These are phyloP conservation scores for Nicator chloris DNA, from an alignment of 2,113 vertebrate genomes.

Conservation along the genomic window DNA sequence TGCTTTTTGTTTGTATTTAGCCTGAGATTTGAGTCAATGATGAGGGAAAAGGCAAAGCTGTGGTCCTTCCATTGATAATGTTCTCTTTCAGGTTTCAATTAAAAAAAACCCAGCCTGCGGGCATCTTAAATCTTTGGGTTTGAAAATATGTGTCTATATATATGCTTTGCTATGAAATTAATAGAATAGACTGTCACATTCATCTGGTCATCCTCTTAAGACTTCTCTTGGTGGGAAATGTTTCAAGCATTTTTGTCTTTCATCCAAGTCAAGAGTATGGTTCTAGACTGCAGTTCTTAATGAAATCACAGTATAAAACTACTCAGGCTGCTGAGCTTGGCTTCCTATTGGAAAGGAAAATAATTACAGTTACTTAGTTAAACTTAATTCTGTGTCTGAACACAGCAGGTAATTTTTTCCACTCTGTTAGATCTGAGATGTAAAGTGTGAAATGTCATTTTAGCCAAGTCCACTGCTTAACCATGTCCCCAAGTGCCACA, in stretches of 20 bases:
- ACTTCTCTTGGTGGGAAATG: neutral
- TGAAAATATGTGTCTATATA: neutral
- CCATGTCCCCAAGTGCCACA: neutral
- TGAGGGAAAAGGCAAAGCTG: neutral
- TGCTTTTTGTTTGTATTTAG: neutral
- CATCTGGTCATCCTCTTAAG: neutral
- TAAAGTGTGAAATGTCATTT: neutral
- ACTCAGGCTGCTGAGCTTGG: neutral
- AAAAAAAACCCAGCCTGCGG: neutral
- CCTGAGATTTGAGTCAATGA: neutral
- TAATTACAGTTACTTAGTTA: neutral
- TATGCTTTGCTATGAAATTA: neutral
- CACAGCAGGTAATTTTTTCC: neutral
- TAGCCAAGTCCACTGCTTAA: neutral
- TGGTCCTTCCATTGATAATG: neutral
- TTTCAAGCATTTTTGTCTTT: neutral
- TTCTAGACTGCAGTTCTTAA: neutral
- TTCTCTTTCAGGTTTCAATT: neutral
- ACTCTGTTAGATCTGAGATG: neutral
- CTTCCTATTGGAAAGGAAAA: neutral
- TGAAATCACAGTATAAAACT: neutral
- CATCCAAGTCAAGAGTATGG: neutral
- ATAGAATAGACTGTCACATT: neutral
- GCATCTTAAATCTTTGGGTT: neutral
- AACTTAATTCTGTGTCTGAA: neutral